phyloP scores from a whole-genome alignment of 2,113 vertebrate genomes.

The Chloroceryle aenea region DNA sequence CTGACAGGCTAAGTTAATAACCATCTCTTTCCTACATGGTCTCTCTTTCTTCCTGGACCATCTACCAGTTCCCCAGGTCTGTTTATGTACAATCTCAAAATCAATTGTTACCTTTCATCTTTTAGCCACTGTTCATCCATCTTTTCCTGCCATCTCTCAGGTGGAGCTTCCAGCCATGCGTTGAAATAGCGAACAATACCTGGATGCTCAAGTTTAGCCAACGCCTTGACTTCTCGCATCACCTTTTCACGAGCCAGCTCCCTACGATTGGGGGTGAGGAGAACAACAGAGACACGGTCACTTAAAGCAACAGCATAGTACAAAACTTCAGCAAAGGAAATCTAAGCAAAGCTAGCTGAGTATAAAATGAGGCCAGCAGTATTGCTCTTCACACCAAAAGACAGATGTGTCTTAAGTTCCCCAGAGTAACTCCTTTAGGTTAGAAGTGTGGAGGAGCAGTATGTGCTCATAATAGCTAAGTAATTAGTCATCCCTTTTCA shows the following conservation, averaged over 20 bases:
- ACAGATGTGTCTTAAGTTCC: neutral
- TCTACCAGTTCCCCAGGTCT: neutral
- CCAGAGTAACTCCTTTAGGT: neutral
- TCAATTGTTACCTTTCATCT: conserved; percentile 85
- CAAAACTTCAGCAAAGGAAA: neutral
- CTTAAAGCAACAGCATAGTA: neutral
- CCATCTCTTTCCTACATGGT: neutral
- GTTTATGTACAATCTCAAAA: neutral
- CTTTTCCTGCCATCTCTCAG: conserved; percentile 95
- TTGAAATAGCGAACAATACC: conserved; percentile 99
- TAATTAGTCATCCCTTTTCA: neutral
- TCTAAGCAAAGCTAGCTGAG: neutral
- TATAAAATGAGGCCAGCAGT: neutral
- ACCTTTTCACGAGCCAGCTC: conserved; percentile 96
- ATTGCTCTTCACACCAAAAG: neutral
- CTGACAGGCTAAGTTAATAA: neutral
- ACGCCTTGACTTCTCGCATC: conserved; percentile 96
- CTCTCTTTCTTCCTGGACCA: neutral
- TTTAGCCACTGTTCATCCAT: conserved; percentile 96
- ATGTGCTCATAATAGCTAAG: neutral
- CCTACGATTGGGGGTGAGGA: conserved; percentile 63
- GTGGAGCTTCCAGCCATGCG: conserved; percentile 96
- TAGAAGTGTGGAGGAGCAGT: neutral
- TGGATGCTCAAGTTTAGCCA: conserved; percentile 96
- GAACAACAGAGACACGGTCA: neutral